Evolutionary conservation across 1,140 invertebrate genomes (phyloP), one percentile per base, ranked within the genome.

Genomic region (Aphelinus certus): DNA sequence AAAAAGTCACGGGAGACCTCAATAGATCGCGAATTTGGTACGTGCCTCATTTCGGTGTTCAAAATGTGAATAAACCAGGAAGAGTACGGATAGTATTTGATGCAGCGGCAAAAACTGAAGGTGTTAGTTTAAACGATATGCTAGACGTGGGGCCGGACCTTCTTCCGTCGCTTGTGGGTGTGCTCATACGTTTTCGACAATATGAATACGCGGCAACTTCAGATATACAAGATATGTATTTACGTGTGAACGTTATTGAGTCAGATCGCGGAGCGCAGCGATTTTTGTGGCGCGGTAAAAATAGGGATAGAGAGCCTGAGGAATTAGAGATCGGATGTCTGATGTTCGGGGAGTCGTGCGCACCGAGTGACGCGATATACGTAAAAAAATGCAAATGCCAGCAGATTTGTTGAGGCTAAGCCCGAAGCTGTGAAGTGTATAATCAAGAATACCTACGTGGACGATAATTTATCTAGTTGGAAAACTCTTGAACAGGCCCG

Each of bases 191-290:
- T 5, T 85, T 85, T 48, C 62, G 84, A 7, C 61, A 79, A 68
- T 56, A 75, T 3, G 7, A 7, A 0, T 65, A 84, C 2, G 82
- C 82, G 1, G 64, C 84, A 1, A 77, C 3, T 3, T 81, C 76
- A 6, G 85, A 85, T 53, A 84, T 85, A 1, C 48, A 73, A 55
- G 85, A 86, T 5, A 87, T 86, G 84, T 87, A 86, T 48, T 62
- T 84, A 49, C 1, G 81, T 73, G 57, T 82, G 26, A 77, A 79
- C 65, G 78, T 85, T 9, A 55, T 75, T 1, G 46, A 70, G 43
- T 76, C 77, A 57, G 82, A 84, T 74, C 74, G 70, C 63, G 48
- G 78, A 4, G 71, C 75, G 0, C 77, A 81, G 65, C 73, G 79
- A 42, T 84, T 83, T 75, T 69, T 86, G 6, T 85, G 81, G 80